A percentile compares a stretch with the other conserved stretches of the same genome.
Evolutionary conservation across 2,888 invertebrate species (phyloP).

Genomic region (Camponotus fellah): DNA sequence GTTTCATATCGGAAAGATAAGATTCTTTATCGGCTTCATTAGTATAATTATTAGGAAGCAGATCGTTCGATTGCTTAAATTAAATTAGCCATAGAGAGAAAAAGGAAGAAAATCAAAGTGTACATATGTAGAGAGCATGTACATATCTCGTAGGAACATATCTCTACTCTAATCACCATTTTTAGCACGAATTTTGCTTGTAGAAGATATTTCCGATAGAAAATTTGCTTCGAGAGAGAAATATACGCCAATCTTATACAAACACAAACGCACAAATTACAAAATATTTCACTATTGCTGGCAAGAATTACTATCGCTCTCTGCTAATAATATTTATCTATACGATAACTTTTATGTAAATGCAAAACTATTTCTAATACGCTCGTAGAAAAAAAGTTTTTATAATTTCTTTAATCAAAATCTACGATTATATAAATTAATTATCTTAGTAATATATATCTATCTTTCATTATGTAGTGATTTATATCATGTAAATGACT

Average conservation of each 20-base stretch:
- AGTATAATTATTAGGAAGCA: constrained; percentile 40
- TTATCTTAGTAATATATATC: constrained; percentile 7
- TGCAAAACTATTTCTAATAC: constrained; percentile 2
- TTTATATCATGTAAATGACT: constrained; percentile 18
- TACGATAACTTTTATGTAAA: constrained; percentile 15
- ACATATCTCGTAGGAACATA: constrained; percentile 22
- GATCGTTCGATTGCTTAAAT: neutral
- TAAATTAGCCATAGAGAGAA: constrained; percentile 5
- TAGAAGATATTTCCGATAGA: constrained; percentile 25
- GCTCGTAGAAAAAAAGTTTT: constrained; percentile 25
- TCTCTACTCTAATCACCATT: constrained; percentile 30
- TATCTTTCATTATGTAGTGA: neutral
- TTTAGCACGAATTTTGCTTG: constrained; percentile 45
- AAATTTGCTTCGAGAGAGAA: constrained; percentile 1
- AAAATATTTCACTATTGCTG: constrained; percentile 15
- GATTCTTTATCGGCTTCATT: constrained; percentile 34
- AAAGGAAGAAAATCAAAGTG: neutral
- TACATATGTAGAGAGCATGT: constrained; percentile 50
- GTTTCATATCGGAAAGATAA: neutral
- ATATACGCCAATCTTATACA: constrained; percentile 4
- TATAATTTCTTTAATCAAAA: neutral
- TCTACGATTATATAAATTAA: constrained; percentile 4
- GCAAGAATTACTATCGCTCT: constrained; percentile 22
- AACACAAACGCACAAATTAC: constrained; percentile 22
- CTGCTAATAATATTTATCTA: constrained; percentile 9